Base-by-base conservation (phyloP, 2,113 vertebrate genomes). In the Edolisoma coerulescens region DNA sequence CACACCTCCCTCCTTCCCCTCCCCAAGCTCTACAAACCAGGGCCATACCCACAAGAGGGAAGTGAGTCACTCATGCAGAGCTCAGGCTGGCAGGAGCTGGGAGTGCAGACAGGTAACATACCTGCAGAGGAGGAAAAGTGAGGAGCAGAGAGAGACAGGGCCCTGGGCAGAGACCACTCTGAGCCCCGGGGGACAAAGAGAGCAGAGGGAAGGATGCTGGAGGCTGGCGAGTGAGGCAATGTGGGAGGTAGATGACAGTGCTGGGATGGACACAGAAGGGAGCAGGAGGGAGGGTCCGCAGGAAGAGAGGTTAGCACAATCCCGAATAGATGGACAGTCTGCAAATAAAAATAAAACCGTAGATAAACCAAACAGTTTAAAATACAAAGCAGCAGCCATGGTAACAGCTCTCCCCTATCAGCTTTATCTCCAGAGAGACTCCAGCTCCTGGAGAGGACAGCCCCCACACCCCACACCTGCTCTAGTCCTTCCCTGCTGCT, bases 41-140 rank as follows among this genome's bases (percentile, higher is more conserved):
- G 90, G 87, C 69, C 85, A 75, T 96, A 96, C 96, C 97, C 90
- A 96, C 86, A 96, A 84, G 92, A 80, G 75, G 95, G 89, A 87
- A 87, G 90, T 84, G 93, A 91, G 84, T 97, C 96, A 96, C 93
- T 96, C 94, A 88, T 89, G 71, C 96, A 95, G 74, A 93, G 96
- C 93, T 96, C 97, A 89, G 93, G 95, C 96, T 97, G 97, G 81
- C 81, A 5, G 80, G 80, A 90, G 93, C 96, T 95, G 96, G 89
- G 91, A 92, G 95, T 88, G 91, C 85, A 44, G 85, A 95, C 95
- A 64, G 95, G 96, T 93, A 96, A 97, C 63, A 63, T 96, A 97
- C 97, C 97, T 97, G 97, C 95, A 97, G 96, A 97, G 97, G 80
- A 97, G 73, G 94, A 97, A 90, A 97, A 96, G 93, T 87, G 87